Evolutionary conservation across 1,140 invertebrate species (phyloP).

Genomic region (Pogonomyrmex californicus): DNA sequence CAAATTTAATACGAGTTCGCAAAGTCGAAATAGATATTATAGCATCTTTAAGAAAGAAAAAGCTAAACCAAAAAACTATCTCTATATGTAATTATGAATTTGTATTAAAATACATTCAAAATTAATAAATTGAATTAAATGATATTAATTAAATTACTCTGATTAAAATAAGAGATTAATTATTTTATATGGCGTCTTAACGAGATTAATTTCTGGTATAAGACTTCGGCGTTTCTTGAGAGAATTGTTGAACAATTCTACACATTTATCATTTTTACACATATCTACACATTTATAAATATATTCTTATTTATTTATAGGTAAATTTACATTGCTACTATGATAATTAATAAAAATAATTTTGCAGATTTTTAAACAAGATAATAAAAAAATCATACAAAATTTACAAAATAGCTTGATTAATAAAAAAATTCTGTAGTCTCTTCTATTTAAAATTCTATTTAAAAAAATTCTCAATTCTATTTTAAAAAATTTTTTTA

Average conservation of each 20-base stretch:
- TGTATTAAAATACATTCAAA: conserved; percentile 15
- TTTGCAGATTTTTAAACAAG: neutral
- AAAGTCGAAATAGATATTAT: neutral
- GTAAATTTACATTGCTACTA: neutral
- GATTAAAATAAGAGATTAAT: conserved; percentile 73
- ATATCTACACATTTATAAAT: neutral
- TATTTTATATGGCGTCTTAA: conserved; percentile 62
- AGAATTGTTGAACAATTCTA: neutral
- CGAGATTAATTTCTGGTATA: conserved; percentile 29
- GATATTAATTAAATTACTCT: conserved; percentile 64
- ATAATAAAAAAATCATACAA: neutral
- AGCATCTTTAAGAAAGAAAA: neutral
- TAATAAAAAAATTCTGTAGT: neutral
- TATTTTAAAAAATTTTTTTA: neutral
- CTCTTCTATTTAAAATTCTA: neutral
- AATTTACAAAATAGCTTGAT: neutral
- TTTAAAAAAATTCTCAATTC: neutral
- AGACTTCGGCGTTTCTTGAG: conserved; percentile 53
- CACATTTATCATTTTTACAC: too few species aligned
- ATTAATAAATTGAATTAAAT: conserved; percentile 55
- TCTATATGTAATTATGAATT: neutral
- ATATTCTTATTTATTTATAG: neutral
- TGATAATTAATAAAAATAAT: neutral
- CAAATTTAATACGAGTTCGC: neutral
- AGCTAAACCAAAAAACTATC: conserved; percentile 36